These are phyloP conservation scores for Troides helena DNA, from an alignment of 2,888 invertebrate species.

Conservation along the genomic window DNA sequence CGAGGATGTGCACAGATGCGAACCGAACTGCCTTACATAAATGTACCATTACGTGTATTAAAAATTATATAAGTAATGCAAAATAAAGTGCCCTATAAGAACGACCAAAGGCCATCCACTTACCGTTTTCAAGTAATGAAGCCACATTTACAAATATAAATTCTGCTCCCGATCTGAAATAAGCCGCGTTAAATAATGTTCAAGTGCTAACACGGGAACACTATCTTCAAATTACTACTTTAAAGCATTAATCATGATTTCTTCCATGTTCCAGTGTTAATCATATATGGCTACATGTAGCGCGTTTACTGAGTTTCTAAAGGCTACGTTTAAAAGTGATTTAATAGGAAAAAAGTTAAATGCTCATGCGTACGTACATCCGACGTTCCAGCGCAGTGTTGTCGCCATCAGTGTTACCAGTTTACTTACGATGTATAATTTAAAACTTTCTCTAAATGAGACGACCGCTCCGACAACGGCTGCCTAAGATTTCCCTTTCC, in stretches of 20 bases:
- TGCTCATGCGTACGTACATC: slow-evolving; percentile 36
- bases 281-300: slow-evolving; percentile 11
- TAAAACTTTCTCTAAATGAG: slow-evolving; percentile 72
- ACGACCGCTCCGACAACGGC: slow-evolving; percentile 42
- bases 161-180: not conserved
- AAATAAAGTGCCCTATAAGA: not conserved
- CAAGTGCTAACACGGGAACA: too few relatives aligned
- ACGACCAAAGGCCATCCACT: not conserved
- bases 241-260: slow-evolving; percentile 11
- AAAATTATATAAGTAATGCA: slow-evolving; percentile 12
- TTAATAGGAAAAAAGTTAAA: slow-evolving; percentile 25
- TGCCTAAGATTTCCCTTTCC: slow-evolving; percentile 64
- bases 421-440: slow-evolving; percentile 72
- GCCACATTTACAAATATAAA: not conserved
- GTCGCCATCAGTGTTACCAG: slow-evolving; percentile 62
- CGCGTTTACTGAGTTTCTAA: slow-evolving; percentile 24
- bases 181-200: too few relatives aligned
- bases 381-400: slow-evolving; percentile 44
- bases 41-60: not conserved
- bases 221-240: slow-evolving; percentile 2
- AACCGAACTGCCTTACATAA: slow-evolving; percentile 2
- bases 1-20: slow-evolving; percentile 1
- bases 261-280: slow-evolving; percentile 9
- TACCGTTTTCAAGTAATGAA: slow-evolving; percentile 3
- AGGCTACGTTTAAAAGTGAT: slow-evolving; percentile 26